Evolutionary conservation across 2,888 invertebrate genomes (phyloP).

Genomic region (Mimachlamys varia): DNA sequence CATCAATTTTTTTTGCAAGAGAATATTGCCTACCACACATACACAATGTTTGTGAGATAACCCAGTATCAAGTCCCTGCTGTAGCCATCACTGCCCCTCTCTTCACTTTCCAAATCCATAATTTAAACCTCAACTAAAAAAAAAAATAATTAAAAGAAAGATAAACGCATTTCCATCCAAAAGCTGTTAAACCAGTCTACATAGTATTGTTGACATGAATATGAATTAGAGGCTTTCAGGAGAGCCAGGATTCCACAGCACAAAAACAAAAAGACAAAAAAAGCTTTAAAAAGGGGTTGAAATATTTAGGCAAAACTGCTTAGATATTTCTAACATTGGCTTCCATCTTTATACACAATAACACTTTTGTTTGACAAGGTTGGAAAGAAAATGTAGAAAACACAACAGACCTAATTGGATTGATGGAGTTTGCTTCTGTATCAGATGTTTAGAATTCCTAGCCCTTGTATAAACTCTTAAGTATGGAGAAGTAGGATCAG

Average conservation of each 20-base stretch:
- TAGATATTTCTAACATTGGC: background rate
- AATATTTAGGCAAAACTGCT: background rate
- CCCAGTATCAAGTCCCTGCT: background rate
- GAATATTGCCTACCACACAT: constrained; percentile 23
- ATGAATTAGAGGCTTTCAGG: background rate
- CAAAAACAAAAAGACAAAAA: background rate
- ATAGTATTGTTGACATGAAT: background rate
- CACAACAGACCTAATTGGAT: constrained; percentile 15
- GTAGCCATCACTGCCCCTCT: background rate
- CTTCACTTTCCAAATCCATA: constrained; percentile 16
- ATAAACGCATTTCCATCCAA: background rate
- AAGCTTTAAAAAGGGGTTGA: background rate
- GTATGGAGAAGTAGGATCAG: background rate
- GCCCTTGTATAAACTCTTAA: constrained; percentile 31
- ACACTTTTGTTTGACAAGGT: constrained; percentile 32
- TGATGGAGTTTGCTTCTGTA: constrained; percentile 12
- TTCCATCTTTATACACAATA: background rate
- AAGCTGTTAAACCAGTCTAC: background rate
- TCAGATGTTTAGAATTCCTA: constrained; percentile 32
- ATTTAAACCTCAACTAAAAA: constrained; percentile 8
- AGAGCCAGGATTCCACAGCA: background rate
- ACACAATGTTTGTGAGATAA: constrained; percentile 10
- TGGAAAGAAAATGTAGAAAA: constrained; percentile 21
- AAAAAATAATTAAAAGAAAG: background rate
- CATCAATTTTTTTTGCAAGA: constrained; percentile 35